phyloP scores from a whole-genome alignment of 2,888 invertebrate genomes.

The Drosophila antonietae region DNA sequence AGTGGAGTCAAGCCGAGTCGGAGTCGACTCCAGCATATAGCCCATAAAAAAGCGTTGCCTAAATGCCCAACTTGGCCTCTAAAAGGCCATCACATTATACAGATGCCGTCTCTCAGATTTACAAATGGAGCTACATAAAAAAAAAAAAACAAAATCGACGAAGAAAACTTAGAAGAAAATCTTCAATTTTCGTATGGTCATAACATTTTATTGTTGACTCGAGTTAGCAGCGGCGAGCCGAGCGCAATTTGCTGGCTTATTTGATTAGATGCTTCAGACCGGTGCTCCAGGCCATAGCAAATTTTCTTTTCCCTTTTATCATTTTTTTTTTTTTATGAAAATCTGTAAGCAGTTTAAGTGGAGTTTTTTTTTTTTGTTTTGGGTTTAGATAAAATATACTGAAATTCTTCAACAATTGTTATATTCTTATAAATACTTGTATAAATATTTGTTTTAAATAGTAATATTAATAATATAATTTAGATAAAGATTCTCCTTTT shows the following conservation, averaged over 20 bases:
- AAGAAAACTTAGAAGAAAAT: slow-evolving; percentile 4
- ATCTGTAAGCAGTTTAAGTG: not conserved
- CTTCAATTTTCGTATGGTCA: slow-evolving; percentile 48
- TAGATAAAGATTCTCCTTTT: too few species aligned
- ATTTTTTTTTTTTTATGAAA: not conserved
- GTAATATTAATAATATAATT: too few species aligned
- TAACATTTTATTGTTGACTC: slow-evolving; percentile 50
- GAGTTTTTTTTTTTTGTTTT: not conserved
- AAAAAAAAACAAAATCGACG: not conserved
- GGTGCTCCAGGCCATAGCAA: not conserved
- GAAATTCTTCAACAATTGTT: not conserved
- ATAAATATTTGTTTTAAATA: too few species aligned
- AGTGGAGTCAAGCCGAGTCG: slow-evolving; percentile 1
- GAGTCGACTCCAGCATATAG: slow-evolving; percentile 10
- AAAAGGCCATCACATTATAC: slow-evolving; percentile 73
- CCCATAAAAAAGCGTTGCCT: slow-evolving; percentile 61
- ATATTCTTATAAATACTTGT: too few species aligned
- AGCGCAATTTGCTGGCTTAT: slow-evolving; percentile 59
- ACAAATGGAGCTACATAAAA: slow-evolving; percentile 54
- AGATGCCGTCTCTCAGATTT: slow-evolving; percentile 65
- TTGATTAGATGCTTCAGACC: slow-evolving; percentile 54
- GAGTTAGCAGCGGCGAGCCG: slow-evolving; percentile 46
- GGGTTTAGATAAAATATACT: not conserved
- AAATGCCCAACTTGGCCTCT: slow-evolving; percentile 63
- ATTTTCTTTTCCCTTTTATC: not conserved